Base-by-base conservation (phyloP, 2,113 vertebrate genomes). In the Oceanodroma tethys region DNA sequence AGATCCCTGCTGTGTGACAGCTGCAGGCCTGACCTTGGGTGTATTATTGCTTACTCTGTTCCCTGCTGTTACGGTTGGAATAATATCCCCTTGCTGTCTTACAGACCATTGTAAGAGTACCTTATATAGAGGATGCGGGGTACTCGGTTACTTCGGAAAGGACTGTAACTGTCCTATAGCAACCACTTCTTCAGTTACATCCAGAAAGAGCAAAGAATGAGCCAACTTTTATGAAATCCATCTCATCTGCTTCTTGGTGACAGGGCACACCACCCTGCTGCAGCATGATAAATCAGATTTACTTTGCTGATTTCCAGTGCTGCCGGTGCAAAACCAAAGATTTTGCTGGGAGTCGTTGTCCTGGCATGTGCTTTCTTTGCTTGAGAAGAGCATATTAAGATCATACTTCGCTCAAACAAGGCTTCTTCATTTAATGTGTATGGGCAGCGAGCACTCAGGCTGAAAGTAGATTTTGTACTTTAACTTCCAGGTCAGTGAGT, bases 401-500 rank as follows among this genome's bases (percentile, higher is more conserved):
- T 75, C 58, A 42, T 36, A 21, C 43, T 63, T 63, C 2, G 2
- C 42, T 84, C 84, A 85, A 85, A 82, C 25, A 53, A 86, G 52
- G 74, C 58, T 90, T 79, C 60, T 91, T 92, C 83, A 18, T 74
- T 95, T 87, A 32, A 82, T 45, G 29, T 56, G 36, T 12, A 26
- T 43, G 71, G 53, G 72, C 86, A 81, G 53, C 1, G 2, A 20
- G 86, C 70, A 50, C 56, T 92, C 65, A 34, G 40, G 93, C 94
- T 91, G 76, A 74, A 88, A 89, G 88, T 1, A 71, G 76, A 63
- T 89, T 86, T 74, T 85, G 76, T 96, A 47, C 86, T 91, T 94
- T 23, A 95, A 9, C 29, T 94, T 93, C 73, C 70, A 92, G 91
- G 66, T 95, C 94, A 92, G 70, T 89, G 88, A 73, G 19, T 5